Evolutionary conservation across 2,113 vertebrate genomes (phyloP).

Genomic region (Lontra canadensis): DNA sequence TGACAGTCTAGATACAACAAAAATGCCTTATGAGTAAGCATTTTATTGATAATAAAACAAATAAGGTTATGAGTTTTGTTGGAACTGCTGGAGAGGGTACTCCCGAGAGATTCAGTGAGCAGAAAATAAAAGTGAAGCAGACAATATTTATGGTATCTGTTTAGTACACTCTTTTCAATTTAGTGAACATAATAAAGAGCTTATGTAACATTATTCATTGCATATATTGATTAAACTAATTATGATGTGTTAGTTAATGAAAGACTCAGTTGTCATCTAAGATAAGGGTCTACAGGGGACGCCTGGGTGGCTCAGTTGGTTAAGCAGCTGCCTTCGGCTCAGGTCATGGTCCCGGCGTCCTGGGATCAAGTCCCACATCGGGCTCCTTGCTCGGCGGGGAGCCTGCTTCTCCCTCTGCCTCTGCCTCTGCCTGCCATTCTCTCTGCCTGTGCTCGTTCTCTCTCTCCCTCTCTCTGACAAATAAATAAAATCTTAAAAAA

Average conservation of each 20-base stretch:
- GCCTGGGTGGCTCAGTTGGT: no score
- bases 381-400: no score
- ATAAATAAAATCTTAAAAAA: no score
- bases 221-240: neutral
- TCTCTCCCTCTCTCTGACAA: no score
- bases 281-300: neutral
- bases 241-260: neutral
- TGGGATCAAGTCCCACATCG: no score
- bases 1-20: neutral
- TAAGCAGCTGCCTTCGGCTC: no score
- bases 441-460: no score
- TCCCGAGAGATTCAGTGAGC: neutral
- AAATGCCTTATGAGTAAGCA: neutral
- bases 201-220: neutral
- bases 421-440: no score
- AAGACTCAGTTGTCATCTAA: neutral
- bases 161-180: neutral
- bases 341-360: no score
- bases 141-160: neutral
- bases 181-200: neutral
- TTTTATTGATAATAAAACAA: slow-evolving; percentile 49
- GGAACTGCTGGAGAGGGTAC: neutral
- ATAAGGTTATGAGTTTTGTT: neutral
- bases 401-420: no score
- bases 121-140: neutral